phyloP scores from a whole-genome alignment of 2,888 invertebrate species.

The Eristalinus sepulchralis region DNA sequence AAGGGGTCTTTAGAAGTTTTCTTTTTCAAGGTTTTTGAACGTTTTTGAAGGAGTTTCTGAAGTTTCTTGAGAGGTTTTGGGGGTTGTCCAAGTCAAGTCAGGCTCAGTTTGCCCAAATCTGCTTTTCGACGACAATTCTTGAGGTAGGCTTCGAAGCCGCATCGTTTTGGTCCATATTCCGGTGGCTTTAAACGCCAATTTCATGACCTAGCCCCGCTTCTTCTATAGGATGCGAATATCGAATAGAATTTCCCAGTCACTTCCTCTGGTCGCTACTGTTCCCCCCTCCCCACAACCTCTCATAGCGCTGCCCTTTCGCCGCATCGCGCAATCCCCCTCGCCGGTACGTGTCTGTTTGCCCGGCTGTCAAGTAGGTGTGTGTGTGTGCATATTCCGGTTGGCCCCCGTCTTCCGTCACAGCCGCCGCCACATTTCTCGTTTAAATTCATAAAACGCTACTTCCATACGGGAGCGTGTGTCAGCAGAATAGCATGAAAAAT shows the following conservation, averaged over 20 bases:
- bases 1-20: neutral
- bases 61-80: too few species aligned
- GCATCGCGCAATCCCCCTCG: neutral
- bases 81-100: too few species aligned
- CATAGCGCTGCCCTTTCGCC: conserved; percentile 31
- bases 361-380: conserved; percentile 54
- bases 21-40: neutral
- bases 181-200: too few species aligned
- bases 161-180: too few species aligned
- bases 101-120: too few species aligned
- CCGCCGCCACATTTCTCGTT: conserved; percentile 2
- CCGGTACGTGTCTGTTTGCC: neutral
- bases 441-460: conserved; percentile 68
- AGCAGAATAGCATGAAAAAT: conserved; percentile 65
- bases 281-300: conserved; percentile 2
- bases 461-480: conserved; percentile 54
- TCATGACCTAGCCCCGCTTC: too few species aligned
- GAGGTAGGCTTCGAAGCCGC: too few species aligned
- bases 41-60: too few species aligned
- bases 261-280: conserved; percentile 26
- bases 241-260: neutral
- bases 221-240: too few species aligned
- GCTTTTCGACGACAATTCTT: too few species aligned
- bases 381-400: conserved; percentile 25
- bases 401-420: neutral